These are phyloP conservation scores for Euura lappo DNA, from an alignment of 1,140 invertebrate species.

Conservation along the genomic window DNA sequence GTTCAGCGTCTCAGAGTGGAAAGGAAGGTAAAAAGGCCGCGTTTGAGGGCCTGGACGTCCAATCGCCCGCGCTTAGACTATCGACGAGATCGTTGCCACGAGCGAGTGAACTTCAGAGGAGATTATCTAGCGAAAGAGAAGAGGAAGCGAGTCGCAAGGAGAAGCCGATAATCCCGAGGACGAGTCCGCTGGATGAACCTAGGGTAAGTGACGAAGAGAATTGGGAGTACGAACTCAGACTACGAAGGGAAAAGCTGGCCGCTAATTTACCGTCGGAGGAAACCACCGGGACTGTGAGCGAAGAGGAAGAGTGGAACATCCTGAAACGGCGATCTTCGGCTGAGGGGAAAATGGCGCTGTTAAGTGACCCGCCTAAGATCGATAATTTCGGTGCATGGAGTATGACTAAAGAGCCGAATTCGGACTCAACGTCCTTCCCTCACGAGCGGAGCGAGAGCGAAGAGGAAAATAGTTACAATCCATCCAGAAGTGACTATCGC, in stretches of 20 bases:
- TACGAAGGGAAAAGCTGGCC: constrained; percentile 39
- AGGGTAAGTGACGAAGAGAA: constrained; percentile 52
- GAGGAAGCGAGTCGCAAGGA: constrained; percentile 29
- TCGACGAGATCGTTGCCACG: constrained; percentile 16
- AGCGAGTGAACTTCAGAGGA: constrained; percentile 14
- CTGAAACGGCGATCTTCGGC: constrained; percentile 53
- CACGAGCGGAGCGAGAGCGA: constrained; percentile 52
- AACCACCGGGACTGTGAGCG: constrained; percentile 20
- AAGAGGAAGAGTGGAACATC: constrained; percentile 38
- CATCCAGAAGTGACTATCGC: constrained; percentile 34
- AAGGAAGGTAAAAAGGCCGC: constrained; percentile 16
- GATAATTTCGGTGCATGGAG: constrained; percentile 56
- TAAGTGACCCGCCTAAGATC: constrained; percentile 45
- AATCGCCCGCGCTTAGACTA: background rate
- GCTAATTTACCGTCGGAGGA: constrained; percentile 36
- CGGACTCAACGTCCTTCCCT: constrained; percentile 44
- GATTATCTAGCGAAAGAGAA: constrained; percentile 48
- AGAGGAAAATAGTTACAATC: constrained; percentile 39
- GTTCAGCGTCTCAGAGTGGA: constrained; percentile 30
- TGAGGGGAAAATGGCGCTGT: constrained; percentile 53
- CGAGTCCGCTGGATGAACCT: constrained; percentile 27
- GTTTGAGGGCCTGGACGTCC: background rate
- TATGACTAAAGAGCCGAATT: constrained; percentile 44
- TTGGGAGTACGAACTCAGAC: constrained; percentile 52
- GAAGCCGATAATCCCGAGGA: background rate